Base-by-base conservation (phyloP, 30 jellyfish, hydroid and myxozoan species). In the Rhopilema esculentum region DNA sequence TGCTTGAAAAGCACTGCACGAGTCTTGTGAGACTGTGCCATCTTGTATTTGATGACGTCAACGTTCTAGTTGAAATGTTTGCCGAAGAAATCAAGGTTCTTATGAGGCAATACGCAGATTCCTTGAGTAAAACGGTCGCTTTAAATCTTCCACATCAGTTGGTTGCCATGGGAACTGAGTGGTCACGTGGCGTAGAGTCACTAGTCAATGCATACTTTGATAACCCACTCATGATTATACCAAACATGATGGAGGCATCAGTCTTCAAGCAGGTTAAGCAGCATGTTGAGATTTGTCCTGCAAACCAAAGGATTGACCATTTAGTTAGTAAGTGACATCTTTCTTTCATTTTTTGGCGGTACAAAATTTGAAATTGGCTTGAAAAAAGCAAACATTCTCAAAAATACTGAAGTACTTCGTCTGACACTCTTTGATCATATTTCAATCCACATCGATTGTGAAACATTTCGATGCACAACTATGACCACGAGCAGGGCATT, bases 231-330 rank as follows among this genome's bases (percentile, higher is more conserved):
- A 77, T 89, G 17, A 22, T 84, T 17, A 84, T 94, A 19, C 91
- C 88, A 6, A 86, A 88, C 29, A 83, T 66, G 66, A 32, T 94
- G 57, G 98, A 94, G 82, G 98, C 98, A 28, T 72, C 97, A 32
- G 74, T 94, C n/a, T 89, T 66, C 79, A 75, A 87, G 31, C 80
- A 84, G 63, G 94, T 89, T 19, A 90, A 93, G 32, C 79, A 91
- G 52, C 75, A 75, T 18, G 97, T 94, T 23, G 97, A 94, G 72
- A 19, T 89, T 28, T 84, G 96, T 66, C 71, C 89, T 33, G 51
- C 96, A 1, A 61, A 23, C 25, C 92, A 93, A 30, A 62, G 97
- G 48, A 64, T 84, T 63, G 96, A 93, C 4, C 83, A 78, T 49
- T 65, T 93, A n/a, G 30, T 80, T 32, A 97, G 98, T 93, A 28